Evolutionary conservation across 2,113 vertebrate genomes (phyloP).

Genomic region (Steatornis caripensis): DNA sequence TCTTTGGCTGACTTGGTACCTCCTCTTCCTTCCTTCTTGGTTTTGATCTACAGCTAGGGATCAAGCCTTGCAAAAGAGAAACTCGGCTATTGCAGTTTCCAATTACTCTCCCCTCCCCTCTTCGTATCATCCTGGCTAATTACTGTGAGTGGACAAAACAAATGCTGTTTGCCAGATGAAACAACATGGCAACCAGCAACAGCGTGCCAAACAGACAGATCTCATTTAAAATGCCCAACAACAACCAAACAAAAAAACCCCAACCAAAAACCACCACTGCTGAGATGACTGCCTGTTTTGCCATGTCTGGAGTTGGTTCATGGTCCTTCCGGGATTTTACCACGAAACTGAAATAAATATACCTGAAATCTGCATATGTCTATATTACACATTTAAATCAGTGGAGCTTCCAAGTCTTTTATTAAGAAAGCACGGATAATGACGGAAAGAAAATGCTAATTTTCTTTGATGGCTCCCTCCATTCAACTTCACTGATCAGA

Average conservation of each 20-base stretch:
- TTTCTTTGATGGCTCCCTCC: not conserved
- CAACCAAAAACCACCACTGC: not conserved
- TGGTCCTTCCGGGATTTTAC: not conserved
- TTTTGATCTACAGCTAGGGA: not conserved
- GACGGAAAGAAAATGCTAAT: conserved; percentile 1
- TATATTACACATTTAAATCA: not conserved
- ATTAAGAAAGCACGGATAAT: not conserved
- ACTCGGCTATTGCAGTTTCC: not conserved
- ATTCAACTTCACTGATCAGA: not conserved
- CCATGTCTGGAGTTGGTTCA: not conserved
- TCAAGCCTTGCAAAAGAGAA: not conserved
- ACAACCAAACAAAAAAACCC: not conserved
- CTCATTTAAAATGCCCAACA: not conserved
- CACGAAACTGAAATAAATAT: not conserved
- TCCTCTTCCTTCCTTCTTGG: not conserved
- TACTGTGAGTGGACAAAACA: not conserved
- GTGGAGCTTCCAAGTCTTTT: not conserved
- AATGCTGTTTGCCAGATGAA: not conserved
- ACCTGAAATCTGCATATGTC: not conserved
- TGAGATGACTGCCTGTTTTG: not conserved
- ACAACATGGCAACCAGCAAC: not conserved
- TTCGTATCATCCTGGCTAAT: not conserved
- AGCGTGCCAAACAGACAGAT: not conserved
- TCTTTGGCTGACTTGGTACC: not conserved
- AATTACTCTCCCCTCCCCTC: not conserved